Base-by-base conservation (phyloP, 2,888 invertebrate species). In the Lasioglossum vierecki region DNA sequence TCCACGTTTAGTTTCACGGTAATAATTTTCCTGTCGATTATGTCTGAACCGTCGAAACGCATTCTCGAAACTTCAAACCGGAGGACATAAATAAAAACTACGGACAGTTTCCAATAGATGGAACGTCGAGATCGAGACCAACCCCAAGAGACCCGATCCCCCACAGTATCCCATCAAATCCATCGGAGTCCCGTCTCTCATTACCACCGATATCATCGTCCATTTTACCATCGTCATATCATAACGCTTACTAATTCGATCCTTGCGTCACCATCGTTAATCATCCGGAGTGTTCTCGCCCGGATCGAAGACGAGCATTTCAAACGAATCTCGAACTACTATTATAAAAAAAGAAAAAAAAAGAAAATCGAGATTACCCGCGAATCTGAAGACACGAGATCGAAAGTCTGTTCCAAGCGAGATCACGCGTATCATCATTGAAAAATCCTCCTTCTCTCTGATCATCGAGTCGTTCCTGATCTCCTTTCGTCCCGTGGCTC, bases 181-280 rank as follows among this genome's bases (percentile, higher is more conserved):
- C 79, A 66, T 39, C 41, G 30, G 44, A 74, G 46, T 79, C 35
- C 76, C 26, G 72, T 81, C 70, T 82, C 30, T 81, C 74, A 73
- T 84, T 63, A 77, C 81, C 70, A 53, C 60, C 80, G 68, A 73
- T 74, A 83, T 84, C 77, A 81, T 79, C 80, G 76, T 83, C 86
- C 85, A 76, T 85, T 76, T 73, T 18, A 84, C 76, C 85, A 90
- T 89, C 83, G 76, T 86, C 89, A 89, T 79, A 57, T 87, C 87
- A 88, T 84, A 85, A 86, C 86, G 91, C 91, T 91, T 91, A 89
- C 87, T 89, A 85, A 89, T 85, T 92, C 88, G 88, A 85, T 83
- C 88, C 90, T 91, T 92, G 89, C 88, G 88, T 87, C 86, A 91
- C 82, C 90, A 91, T 90, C 84, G 80, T 83, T 90, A 84, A 85